These are phyloP conservation scores for Rhizoglyphus robini DNA, from an alignment of 1,140 invertebrate genomes.

Conservation along the genomic window DNA sequence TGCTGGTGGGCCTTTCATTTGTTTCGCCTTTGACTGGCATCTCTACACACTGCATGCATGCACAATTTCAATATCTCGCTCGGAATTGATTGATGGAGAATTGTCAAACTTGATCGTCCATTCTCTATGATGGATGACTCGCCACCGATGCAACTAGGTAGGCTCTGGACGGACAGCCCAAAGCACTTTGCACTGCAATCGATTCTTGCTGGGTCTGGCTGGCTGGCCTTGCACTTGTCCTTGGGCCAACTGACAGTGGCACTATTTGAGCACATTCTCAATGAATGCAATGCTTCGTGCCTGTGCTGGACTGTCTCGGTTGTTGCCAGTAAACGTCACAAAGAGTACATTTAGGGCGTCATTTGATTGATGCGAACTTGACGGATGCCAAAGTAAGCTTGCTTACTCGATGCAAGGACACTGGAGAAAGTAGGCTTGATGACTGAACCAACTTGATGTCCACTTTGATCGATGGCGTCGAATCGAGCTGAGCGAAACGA, in stretches of 20 bases:
- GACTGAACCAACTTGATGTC: background rate
- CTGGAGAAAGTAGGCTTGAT: background rate
- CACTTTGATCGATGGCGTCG: background rate
- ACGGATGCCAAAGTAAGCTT: background rate
- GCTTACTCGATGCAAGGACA: too few relatives aligned
- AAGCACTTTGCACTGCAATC: background rate
- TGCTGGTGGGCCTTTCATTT: background rate
- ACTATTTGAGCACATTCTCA: background rate
- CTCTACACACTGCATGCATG: background rate
- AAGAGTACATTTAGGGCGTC: background rate
- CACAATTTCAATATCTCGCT: background rate
- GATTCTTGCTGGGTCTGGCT: background rate
- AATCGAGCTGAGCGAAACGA: background rate
- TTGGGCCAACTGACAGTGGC: background rate
- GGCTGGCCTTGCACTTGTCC: background rate
- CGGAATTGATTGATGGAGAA: constrained; percentile 2
- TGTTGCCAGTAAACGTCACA: too few relatives aligned
- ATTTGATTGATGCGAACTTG: background rate
- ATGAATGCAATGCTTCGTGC: background rate
- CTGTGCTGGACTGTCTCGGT: background rate
- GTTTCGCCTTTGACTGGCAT: background rate
- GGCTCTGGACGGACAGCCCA: background rate
- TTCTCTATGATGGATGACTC: background rate
- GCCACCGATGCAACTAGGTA: background rate
- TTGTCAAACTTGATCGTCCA: background rate